Conservation (phyloP, 2,888 invertebrate genomes). For the Ennomos erosarius region DNA sequence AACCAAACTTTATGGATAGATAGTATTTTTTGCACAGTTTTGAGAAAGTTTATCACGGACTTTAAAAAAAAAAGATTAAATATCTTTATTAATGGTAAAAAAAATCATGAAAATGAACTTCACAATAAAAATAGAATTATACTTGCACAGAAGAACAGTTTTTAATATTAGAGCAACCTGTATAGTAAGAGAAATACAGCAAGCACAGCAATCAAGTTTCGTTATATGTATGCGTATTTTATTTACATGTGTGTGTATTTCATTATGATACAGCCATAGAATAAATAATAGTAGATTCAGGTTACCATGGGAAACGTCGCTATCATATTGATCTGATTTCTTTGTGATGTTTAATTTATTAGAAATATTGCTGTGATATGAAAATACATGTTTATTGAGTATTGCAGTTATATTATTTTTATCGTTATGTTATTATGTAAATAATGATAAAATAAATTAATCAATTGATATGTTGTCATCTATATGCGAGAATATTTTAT, state of each 20-base stretch:
- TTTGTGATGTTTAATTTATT: conserved; percentile 26
- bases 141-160: too few species aligned
- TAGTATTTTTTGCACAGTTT: too few species aligned
- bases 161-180: conserved; percentile 33
- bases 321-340: conserved; percentile 28
- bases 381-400: conserved; percentile 13
- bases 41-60: too few species aligned
- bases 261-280: conserved; percentile 13
- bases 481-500: neutral
- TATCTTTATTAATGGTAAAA: too few species aligned
- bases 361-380: conserved; percentile 26
- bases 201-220: conserved; percentile 48
- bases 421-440: conserved; percentile 7
- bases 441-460: conserved; percentile 23
- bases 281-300: conserved; percentile 6
- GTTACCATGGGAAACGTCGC: conserved; percentile 23
- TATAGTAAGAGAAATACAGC: conserved; percentile 28
- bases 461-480: conserved; percentile 3
- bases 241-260: conserved; percentile 23
- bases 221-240: conserved; percentile 40
- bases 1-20: too few species aligned
- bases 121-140: too few species aligned
- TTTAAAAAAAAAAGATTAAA: too few species aligned
- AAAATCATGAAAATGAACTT: too few species aligned
- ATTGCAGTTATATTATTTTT: conserved; percentile 6